Percentiles rank a stretch among this genome's conserved stretches.
These are phyloP conservation scores for Solea senegalensis DNA, from an alignment of 2,113 vertebrate species.

Conservation along the genomic window DNA sequence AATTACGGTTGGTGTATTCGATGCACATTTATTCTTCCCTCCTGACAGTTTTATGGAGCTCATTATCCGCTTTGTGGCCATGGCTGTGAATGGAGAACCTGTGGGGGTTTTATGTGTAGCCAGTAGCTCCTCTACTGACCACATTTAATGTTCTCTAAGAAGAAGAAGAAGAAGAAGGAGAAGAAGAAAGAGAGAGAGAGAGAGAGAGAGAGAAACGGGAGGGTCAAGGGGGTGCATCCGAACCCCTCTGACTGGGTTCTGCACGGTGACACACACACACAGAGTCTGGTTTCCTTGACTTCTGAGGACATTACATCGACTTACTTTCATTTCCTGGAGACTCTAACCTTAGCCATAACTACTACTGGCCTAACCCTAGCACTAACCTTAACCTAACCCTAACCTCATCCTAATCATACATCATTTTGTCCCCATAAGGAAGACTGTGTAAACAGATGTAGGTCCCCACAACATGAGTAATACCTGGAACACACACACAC, in stretches of 20 bases:
- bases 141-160: slow-evolving; percentile 79
- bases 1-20: slow-evolving; percentile 93
- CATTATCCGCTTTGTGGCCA: slow-evolving; percentile 98
- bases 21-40: slow-evolving; percentile 94
- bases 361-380: no score
- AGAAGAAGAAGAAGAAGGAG: slow-evolving; percentile 53
- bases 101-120: slow-evolving; percentile 88
- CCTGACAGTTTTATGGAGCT: slow-evolving; percentile 98
- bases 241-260: slow-evolving; percentile 36
- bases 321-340: no score
- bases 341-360: no score
- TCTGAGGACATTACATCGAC: no score
- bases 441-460: no score
- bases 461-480: no score
- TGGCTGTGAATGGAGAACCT: slow-evolving; percentile 89
- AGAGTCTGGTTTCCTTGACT: no score
- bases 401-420: no score
- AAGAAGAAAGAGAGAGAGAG: slow-evolving; percentile 40
- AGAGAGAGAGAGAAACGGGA: slow-evolving; percentile 12
- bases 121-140: slow-evolving; percentile 86
- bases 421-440: no score
- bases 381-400: no score
- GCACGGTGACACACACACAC: slow-evolving; percentile 16
- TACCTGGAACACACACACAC: no score
- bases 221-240: slow-evolving; percentile 44